phyloP scores from a whole-genome alignment of 2,113 vertebrate genomes.

The Cyanoderma ruficeps region DNA sequence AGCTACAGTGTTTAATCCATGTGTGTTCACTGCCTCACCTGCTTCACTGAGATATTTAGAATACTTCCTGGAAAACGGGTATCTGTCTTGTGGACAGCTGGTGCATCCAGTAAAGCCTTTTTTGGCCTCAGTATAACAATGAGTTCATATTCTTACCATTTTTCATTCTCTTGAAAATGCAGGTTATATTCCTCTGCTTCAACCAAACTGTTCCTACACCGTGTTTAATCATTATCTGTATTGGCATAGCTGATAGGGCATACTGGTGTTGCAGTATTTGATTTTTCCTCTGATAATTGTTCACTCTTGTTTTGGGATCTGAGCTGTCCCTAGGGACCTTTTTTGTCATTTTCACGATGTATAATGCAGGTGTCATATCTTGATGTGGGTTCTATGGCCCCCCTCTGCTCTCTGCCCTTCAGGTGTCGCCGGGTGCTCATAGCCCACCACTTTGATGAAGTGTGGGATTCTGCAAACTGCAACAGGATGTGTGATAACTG shows the following conservation, averaged over 20 bases:
- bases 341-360: background rate
- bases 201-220: background rate
- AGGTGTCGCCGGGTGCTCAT: constrained; percentile 93
- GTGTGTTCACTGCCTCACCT: background rate
- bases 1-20: background rate
- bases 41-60: background rate
- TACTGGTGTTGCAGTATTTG: background rate
- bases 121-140: background rate
- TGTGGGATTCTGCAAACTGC: constrained; percentile 89
- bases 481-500: constrained; percentile 93
- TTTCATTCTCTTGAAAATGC: background rate
- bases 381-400: rapidly evolving
- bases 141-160: background rate
- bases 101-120: background rate
- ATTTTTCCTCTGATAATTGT: background rate
- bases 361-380: rapidly evolving
- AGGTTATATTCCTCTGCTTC: background rate
- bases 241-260: background rate
- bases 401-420: background rate
- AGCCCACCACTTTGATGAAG: constrained; percentile 94
- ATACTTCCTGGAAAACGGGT: background rate
- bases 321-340: background rate
- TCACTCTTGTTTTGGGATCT: background rate
- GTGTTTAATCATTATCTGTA: background rate
- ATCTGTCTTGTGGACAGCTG: background rate